Percentiles rank a stretch among this genome's conserved stretches.
Evolutionary conservation across 2,888 invertebrate genomes (phyloP).

Genomic region (Crocallis elinguaria): DNA sequence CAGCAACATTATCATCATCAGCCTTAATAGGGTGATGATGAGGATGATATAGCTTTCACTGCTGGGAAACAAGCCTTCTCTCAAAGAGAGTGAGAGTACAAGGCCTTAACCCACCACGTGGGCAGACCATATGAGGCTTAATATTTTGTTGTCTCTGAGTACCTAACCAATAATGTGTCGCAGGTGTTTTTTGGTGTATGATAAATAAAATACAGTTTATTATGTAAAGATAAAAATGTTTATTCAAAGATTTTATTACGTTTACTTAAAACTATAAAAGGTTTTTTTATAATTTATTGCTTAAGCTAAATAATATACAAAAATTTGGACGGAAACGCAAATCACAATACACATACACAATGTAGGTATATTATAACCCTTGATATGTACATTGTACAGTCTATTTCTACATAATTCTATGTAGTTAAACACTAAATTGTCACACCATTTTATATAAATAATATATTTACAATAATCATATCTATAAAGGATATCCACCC

Average conservation of each 20-base stretch:
- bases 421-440: constrained; percentile 47
- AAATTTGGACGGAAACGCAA: constrained; percentile 61
- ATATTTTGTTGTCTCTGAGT: no score
- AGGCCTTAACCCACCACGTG: no score
- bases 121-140: no score
- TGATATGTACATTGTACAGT: constrained; percentile 37
- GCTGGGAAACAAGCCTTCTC: no score
- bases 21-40: no score
- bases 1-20: no score
- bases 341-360: constrained; percentile 78
- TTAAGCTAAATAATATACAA: constrained; percentile 50
- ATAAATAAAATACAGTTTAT: constrained; percentile 12
- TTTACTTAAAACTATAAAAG: constrained; percentile 62
- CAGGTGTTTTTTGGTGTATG: no score
- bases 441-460: constrained; percentile 36
- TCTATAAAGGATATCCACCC: background rate
- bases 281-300: constrained; percentile 61
- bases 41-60: no score
- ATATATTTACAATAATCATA: constrained; percentile 7
- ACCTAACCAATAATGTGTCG: no score
- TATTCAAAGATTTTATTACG: constrained; percentile 31
- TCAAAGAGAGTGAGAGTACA: no score
- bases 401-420: constrained; percentile 65
- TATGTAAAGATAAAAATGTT: constrained; percentile 16
- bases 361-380: constrained; percentile 65